phyloP scores from a whole-genome alignment of 2,888 invertebrate genomes.

The Hedychridium roseum region DNA sequence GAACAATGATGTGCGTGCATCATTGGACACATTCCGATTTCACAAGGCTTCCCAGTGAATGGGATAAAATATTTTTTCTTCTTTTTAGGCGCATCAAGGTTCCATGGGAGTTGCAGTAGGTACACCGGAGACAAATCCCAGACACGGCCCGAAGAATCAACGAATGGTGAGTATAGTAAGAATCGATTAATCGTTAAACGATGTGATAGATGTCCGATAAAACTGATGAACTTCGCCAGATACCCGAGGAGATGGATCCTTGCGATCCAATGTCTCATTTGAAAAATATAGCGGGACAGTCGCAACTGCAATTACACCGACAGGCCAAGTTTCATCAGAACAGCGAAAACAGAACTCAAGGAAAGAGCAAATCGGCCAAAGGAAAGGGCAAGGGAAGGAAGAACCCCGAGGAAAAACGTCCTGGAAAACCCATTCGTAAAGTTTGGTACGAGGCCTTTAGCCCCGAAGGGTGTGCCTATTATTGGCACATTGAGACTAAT shows the following conservation, averaged over 20 bases:
- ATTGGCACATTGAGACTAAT: constrained; percentile 86
- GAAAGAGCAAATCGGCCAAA: constrained; percentile 41
- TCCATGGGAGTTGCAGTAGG: constrained; percentile 39
- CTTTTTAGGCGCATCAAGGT: constrained; percentile 23
- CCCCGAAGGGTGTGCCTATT: constrained; percentile 82
- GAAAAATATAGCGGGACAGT: too few relatives aligned
- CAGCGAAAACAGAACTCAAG: constrained; percentile 45
- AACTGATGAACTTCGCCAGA: constrained; percentile 34
- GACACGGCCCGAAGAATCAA: constrained; percentile 28
- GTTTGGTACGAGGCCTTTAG: constrained; percentile 84
- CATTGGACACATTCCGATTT: too few relatives aligned
- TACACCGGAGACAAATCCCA: constrained; percentile 40
- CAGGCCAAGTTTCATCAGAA: constrained; percentile 21
- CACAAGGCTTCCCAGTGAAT: too few relatives aligned
- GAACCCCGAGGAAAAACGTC: constrained; percentile 33
- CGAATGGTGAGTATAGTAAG: constrained; percentile 15
- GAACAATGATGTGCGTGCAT: constrained; percentile 24
- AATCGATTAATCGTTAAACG: neutral
- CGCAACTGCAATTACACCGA: constrained; percentile 27
- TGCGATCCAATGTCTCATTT: constrained; percentile 43
- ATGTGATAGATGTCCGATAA: neutral
- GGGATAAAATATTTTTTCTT: neutral
- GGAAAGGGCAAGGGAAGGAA: constrained; percentile 54
- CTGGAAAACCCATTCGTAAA: constrained; percentile 47
- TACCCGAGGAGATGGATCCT: constrained; percentile 48